phyloP scores from a whole-genome alignment of 2,888 invertebrate genomes.

The Lepidochrysops patricia region DNA sequence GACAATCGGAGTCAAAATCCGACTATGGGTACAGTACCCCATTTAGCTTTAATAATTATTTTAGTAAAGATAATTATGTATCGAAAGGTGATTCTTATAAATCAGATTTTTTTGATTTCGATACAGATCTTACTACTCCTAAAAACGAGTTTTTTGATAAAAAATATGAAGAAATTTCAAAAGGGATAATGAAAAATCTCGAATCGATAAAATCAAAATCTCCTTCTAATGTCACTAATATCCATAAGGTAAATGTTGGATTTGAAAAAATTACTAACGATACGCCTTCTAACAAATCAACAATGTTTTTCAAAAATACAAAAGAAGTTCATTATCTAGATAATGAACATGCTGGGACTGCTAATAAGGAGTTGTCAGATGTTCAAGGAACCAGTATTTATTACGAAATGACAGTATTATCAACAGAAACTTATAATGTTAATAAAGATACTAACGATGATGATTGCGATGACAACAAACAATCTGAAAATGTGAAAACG shows the following conservation, averaged over 20 bases:
- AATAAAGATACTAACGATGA: conserved; percentile 57
- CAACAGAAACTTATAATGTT: conserved; percentile 63
- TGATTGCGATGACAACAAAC: conserved; percentile 54
- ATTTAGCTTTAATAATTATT: conserved; percentile 49
- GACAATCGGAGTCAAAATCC: conserved; percentile 40
- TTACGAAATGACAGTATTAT: conserved; percentile 65
- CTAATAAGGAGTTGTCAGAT: conserved; percentile 57
- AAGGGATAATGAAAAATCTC: conserved; percentile 69
- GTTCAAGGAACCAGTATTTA: conserved; percentile 69
- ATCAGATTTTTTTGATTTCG: conserved; percentile 54
- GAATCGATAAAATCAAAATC: conserved; percentile 46
- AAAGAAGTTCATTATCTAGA: conserved; percentile 64
- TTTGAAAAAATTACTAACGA: conserved; percentile 61
- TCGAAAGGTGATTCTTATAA: conserved; percentile 43
- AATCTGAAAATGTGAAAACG: conserved; percentile 41
- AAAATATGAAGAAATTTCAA: conserved; percentile 65
- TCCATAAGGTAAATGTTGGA: conserved; percentile 48
- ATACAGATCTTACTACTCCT: conserved; percentile 68
- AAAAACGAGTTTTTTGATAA: conserved; percentile 70
- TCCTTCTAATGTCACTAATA: conserved; percentile 42
- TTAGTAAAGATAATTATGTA: conserved; percentile 36
- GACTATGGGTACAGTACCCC: conserved; percentile 46
- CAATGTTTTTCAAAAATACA: conserved; percentile 70
- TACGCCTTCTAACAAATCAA: conserved; percentile 61
- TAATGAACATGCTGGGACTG: conserved; percentile 55